These are phyloP conservation scores for Melanostigma gelatinosum DNA, from an alignment of 2,113 vertebrate genomes.

Conservation along the genomic window DNA sequence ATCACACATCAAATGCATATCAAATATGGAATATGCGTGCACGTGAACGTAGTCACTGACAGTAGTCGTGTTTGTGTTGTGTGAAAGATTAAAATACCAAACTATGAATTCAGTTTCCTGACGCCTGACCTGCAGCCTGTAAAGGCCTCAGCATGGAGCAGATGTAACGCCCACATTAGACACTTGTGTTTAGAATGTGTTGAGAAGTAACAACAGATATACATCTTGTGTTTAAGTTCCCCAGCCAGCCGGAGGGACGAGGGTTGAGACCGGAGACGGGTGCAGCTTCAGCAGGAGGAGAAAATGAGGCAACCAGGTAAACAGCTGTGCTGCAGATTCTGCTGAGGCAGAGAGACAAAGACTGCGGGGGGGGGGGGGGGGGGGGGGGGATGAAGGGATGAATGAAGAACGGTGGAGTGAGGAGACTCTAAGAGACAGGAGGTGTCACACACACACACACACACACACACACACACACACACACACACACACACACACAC, in stretches of 20 bases:
- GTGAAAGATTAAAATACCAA: background rate
- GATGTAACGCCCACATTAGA: background rate
- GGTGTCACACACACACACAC: no score
- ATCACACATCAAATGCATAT: no score
- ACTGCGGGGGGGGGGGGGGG: background rate
- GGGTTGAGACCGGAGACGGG: background rate
- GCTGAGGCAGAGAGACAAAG: constrained; percentile 19
- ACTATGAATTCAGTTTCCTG: background rate
- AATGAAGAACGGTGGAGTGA: constrained; percentile 9
- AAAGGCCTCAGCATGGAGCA: background rate
- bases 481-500: no score
- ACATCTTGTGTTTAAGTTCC: background rate
- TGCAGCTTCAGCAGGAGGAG: constrained; percentile 22
- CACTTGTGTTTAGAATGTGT: background rate
- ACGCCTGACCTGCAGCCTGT: background rate
- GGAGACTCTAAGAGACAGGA: constrained; percentile 3
- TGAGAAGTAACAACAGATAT: background rate
- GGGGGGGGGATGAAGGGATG: constrained; percentile 13
- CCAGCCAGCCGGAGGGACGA: background rate
- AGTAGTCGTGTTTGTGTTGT: background rate
- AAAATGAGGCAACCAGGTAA: constrained; percentile 29
- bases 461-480: no score
- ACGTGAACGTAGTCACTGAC: no score
- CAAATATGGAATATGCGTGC: no score
- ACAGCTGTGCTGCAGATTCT: constrained; percentile 10